Percentiles rank a stretch among this genome's conserved stretches.
Conservation (phyloP, 2,797 vertebrate species). For the Tauraco hartlaubi region DNA sequence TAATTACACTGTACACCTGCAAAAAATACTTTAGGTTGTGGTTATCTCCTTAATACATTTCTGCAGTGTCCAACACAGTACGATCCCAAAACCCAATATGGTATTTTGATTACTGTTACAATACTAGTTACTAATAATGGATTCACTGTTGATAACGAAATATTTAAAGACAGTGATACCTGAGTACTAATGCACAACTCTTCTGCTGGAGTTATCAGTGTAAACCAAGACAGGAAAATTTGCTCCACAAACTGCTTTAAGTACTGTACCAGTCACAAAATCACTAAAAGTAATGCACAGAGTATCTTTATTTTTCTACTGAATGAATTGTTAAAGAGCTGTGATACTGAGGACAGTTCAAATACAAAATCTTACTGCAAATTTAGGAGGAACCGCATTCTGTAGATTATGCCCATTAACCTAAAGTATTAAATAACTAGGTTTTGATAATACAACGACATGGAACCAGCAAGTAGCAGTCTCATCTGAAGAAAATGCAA, state of each 20-base stretch:
- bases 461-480: not conserved
- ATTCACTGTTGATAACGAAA: not conserved
- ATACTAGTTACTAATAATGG: not conserved
- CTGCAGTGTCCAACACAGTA: not conserved
- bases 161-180: not conserved
- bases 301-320: not conserved
- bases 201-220: not conserved
- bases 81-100: not conserved
- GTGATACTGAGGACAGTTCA: not conserved
- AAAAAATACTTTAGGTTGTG: not conserved
- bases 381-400: not conserved
- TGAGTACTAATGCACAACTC: not conserved
- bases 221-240: not conserved
- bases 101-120: not conserved
- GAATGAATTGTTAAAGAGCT: not conserved
- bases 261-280: not conserved
- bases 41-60: not conserved
- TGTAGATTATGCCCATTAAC: not conserved
- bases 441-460: not conserved
- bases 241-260: not conserved
- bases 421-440: not conserved
- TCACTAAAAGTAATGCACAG: not conserved
- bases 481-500: not conserved
- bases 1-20: not conserved
- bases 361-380: not conserved